Base-by-base conservation (phyloP, 2,113 vertebrate species). In the Caracal caracal region DNA sequence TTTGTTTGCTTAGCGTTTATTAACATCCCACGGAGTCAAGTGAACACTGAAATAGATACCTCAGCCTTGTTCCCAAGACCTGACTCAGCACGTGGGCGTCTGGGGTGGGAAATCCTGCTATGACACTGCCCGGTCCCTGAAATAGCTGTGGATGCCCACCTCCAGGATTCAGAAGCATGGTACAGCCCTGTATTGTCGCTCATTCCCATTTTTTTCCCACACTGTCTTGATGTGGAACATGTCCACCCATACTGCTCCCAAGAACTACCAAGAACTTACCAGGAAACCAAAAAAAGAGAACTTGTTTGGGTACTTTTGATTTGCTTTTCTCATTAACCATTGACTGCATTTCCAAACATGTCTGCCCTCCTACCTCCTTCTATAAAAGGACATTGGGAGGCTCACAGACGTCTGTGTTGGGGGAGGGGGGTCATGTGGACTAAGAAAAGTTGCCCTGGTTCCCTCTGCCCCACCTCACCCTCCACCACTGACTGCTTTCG, bases 1-100 rank as follows among this genome's bases (percentile, higher is more conserved):
- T 88, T 78, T 90, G 96, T 63, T 68, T 93, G 35, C 15, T 84
- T 87, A 9, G 20, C 43, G 9, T 76, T 80, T 90, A 12, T 80
- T 95, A 91, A 71, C 20, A 12, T 79, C 75, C 65, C 51, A 5
- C 63, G 47, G 83, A 87, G 79, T 80, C 53, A 43, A 80, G 43
- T 84, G 63, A 96, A 90, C 65, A n/a, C 35, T 11, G 28, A 88
- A 17, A 65, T 65, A 61, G 26, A 61, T 75, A 70, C 81, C 11
- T 92, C 73, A 88, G 84, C n/a, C 37, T 63, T 80, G 20, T 92
- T 90, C 43, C 56, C 59, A 49, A 80, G 53, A 20, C 40, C 28
- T 85, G 80, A 86, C 51, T 65, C 35, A 70, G 49, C 68, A 51
- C 28, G 0, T 9, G 3, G 51, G 35, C 37, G 40, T 43, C 26